These are phyloP conservation scores for Scaptomyza caliginosa DNA, from an alignment of 2,888 invertebrate species.

Conservation along the genomic window DNA sequence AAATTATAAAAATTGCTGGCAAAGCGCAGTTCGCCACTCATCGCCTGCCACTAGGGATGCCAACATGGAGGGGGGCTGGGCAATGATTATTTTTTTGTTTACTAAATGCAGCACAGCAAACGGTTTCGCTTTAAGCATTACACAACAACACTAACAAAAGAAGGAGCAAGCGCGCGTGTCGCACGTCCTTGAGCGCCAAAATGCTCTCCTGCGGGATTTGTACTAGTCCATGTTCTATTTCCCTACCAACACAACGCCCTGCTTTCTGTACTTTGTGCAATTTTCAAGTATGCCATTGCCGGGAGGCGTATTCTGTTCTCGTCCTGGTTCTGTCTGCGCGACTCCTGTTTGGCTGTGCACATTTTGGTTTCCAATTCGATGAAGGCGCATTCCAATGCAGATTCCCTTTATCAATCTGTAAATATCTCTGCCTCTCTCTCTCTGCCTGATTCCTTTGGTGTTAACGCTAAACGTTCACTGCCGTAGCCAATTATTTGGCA, in stretches of 20 bases:
- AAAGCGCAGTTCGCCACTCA: conserved; percentile 68
- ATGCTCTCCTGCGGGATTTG: conserved; percentile 59
- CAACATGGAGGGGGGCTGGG: conserved; percentile 18
- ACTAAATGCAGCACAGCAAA: conserved; percentile 5
- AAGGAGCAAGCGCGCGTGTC: conserved; percentile 30
- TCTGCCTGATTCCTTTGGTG: background rate
- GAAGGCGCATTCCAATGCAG: conserved; percentile 57
- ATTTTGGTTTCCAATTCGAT: conserved; percentile 37
- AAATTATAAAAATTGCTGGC: conserved; percentile 80
- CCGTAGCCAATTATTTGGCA: conserved; percentile 59
- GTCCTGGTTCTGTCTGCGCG: conserved; percentile 29
- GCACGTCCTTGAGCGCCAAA: conserved; percentile 71
- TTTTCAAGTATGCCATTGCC: conserved; percentile 56
- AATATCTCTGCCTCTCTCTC: background rate
- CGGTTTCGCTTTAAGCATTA: conserved; percentile 59
- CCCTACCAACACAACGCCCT: background rate
- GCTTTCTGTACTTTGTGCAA: conserved; percentile 30
- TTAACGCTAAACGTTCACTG: conserved; percentile 43
- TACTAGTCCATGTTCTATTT: conserved; percentile 18
- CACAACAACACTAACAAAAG: conserved; percentile 1
- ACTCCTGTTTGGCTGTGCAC: conserved; percentile 34
- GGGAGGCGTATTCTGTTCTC: conserved; percentile 10
- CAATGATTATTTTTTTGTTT: background rate
- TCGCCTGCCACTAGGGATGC: conserved; percentile 37
- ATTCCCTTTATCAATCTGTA: conserved; percentile 26